Base-by-base conservation (phyloP, 2,113 vertebrate genomes). In the Ploceus nigricollis region DNA sequence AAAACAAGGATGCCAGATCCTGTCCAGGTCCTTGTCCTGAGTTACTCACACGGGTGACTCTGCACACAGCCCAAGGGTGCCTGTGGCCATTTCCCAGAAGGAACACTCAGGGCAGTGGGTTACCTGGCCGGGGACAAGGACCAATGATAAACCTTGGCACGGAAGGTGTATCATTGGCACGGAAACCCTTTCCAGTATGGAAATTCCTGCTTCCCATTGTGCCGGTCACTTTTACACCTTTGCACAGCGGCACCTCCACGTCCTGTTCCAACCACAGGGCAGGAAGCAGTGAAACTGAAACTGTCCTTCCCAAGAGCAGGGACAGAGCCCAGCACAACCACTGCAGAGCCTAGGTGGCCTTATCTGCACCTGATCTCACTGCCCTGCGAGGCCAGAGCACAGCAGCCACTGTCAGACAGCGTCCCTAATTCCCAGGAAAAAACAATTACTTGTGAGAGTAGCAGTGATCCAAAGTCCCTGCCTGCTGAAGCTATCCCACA, bases 101-200 rank as follows among this genome's bases (percentile, higher is more conserved):
- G 37, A 47, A 24, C 2, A 1, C 24, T 2, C 65, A 30, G 50
- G 35, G 68, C 44, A 50, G 20, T 3, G 4, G 35, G 23, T 9
- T 30, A 17, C 51, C 57, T 4, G 24, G 18, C 31, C 1, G 1
- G 24, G 51, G 28, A 69, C 45, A 21, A 31, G 40, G 45, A 31
- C 24, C n/a, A 5, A 2, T 2, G 53, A 7, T 8, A 20, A 11
- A 37, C 60, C 42, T 30, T 31, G n/a, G 21, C n/a, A n/a, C n/a
- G n/a, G n/a, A n/a, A n/a, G n/a, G n/a, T n/a, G n/a, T n/a, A n/a
- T n/a, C n/a, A n/a, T n/a, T n/a, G 48, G 22, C 47, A 50, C 0
- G 0, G 28, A 40, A n/a, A 35, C 27, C 35, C 27, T 39, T 39
- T 56, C 9, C 3, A 19, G 2, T 24, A 18, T 4, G 0, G 4